Conservation (phyloP, 2,113 vertebrate genomes). For the Daubentonia madagascariensis region DNA sequence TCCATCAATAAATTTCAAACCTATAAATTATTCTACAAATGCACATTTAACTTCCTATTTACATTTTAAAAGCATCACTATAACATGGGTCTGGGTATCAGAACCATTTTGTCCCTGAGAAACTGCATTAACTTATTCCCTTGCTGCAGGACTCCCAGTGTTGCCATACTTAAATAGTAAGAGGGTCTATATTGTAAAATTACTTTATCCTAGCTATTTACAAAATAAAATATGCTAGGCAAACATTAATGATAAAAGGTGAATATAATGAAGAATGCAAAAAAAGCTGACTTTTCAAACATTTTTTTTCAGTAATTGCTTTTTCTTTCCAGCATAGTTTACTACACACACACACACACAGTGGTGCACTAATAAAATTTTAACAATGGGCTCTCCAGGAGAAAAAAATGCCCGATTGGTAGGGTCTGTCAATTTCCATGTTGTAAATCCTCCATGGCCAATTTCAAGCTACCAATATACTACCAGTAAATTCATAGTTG, state of each 20-base stretch:
- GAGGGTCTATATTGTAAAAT: background rate
- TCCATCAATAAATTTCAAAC: conserved; percentile 64
- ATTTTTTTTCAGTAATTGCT: background rate
- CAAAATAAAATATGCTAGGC: background rate
- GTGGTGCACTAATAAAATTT: background rate
- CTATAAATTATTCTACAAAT: conserved; percentile 34
- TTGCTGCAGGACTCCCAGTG: background rate
- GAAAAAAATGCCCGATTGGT: background rate
- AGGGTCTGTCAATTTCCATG: background rate
- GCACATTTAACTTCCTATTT: conserved; percentile 7
- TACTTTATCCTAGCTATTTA: background rate
- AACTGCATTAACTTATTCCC: background rate
- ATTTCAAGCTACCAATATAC: background rate
- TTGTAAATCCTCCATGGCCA: background rate
- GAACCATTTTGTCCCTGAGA: background rate
- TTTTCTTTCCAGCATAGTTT: background rate
- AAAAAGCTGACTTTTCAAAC: background rate
- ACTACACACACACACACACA: background rate
- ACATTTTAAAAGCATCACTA: conserved; percentile 43
- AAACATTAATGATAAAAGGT: background rate
- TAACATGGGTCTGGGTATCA: conserved; percentile 17
- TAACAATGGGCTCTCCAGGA: background rate
- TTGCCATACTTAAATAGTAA: background rate
- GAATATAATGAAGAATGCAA: background rate
- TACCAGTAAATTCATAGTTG: background rate